Base-by-base conservation (phyloP, 2,113 vertebrate genomes). In the Porphyrio hochstetteri region DNA sequence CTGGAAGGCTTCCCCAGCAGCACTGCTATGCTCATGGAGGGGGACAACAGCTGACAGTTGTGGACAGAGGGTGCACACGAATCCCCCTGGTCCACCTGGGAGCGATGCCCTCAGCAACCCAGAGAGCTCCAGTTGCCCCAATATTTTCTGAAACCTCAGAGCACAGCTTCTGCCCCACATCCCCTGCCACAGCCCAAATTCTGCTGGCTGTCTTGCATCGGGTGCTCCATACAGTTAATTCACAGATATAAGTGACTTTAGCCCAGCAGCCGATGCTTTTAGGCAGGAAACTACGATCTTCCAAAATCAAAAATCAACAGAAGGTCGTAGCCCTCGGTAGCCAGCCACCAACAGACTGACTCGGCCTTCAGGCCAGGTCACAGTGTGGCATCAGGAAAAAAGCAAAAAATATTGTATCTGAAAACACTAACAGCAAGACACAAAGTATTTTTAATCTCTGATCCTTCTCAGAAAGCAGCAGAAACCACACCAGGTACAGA, bases 351-450 rank as follows among this genome's bases (percentile, higher is more conserved):
- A 53, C 63, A 92, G 90, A 72, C 75, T 61, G 78, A 80, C 40
- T 86, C 57, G 72, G 81, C 77, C 60, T 83, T 81, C 60, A 86
- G 50, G 95, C 75, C 92, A 97, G 88, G 50, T 94, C 95, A 92
- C 85, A 88, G 88, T 27, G 11, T 79, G 71, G 31, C 72, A 86
- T 56, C 71, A 92, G 64, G 85, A 93, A 89, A 90, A 81, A 42
- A 83, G 36, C 2, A 78, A 92, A 92, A 65, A 70, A 74, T 38
- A 74, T 19, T 63, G 72, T 61, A 90, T 90, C n/a, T 0, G 0
- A 70, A 77, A 82, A 5, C 24, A 69, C 16, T 29, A 92, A 28
- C 74, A 81, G 81, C 8, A 75, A 96, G 44, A 46, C 38, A 80
- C 0, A 11, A 77, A 74, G 38, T 65, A 81, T 92, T 80, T 94